Base-by-base conservation (phyloP, 2,797 vertebrate species). In the Myiotriccus ornatus region DNA sequence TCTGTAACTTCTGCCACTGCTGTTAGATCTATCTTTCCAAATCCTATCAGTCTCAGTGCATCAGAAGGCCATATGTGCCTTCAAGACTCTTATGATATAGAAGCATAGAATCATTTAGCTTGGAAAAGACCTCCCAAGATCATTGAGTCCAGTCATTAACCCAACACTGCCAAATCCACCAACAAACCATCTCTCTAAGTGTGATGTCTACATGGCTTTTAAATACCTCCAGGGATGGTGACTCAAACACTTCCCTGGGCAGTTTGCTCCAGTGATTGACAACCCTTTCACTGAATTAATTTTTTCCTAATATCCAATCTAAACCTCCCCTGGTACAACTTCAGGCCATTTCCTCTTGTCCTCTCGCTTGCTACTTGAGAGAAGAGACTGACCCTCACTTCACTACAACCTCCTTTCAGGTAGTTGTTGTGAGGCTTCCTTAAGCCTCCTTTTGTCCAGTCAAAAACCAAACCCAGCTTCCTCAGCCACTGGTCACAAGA, bases 341-440 rank as follows among this genome's bases (percentile, higher is more conserved):
- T 80, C 12, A 80, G 55, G 9, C 4, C 21, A 13, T 56, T 63
- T 69, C 22, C 25, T 75, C 34, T 75, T 46, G 13, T 41, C 15
- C 56, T 80, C 24, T 37, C 8, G 5, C 19, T 43, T 60, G 17
- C 30, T 56, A 39, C 14, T 6, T 32, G 22, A 30, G 19, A 75
- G 37, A 52, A 75, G 30, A 75, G 11, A 46, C 13, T 32, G 59
- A 16, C 3, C 2, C 18, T 10, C 21, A 55, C 10, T 8, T 32
- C 37, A 7, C 18, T 34, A 39, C 28, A 69, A 2, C 0, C 0
- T 28, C 18, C 4, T 57, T 39, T 63, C 9, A 34, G 5, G 6
- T 8, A 41, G 34, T 16, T 84, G 15, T n/a, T 46, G 32, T 52
- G 63, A 32, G 2, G 16, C 60, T 62, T 14, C 19, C 17, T 37